phyloP scores from a whole-genome alignment of 2,797 vertebrate species.

The Chloroceryle inda region DNA sequence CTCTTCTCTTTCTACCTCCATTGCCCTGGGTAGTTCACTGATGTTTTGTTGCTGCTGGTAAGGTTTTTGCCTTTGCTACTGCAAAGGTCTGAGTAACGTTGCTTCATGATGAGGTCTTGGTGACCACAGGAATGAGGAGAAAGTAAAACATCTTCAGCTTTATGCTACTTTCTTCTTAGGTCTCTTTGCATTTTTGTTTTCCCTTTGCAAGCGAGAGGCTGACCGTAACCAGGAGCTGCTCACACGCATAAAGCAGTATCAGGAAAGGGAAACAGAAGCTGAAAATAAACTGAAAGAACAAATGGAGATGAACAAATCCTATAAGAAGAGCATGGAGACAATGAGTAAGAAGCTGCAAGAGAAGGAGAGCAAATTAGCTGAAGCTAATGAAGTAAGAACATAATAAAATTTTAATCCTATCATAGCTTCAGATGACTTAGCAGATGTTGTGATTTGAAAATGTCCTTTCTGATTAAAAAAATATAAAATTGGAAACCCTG shows the following conservation, averaged over 20 bases:
- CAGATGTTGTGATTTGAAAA: background rate
- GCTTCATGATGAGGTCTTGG: background rate
- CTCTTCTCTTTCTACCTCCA: background rate
- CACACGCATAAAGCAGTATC: conserved; percentile 85
- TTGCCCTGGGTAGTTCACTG: background rate
- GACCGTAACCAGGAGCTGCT: conserved; percentile 91
- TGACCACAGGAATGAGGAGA: background rate
- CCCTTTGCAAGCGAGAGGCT: conserved; percentile 85
- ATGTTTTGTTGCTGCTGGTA: background rate
- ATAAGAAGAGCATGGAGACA: conserved; percentile 84
- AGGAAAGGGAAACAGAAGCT: conserved; percentile 85
- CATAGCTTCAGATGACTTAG: background rate
- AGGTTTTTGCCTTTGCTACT: background rate
- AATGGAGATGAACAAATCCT: conserved; percentile 81
- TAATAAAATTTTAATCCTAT: background rate
- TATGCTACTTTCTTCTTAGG: background rate
- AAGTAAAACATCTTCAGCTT: background rate
- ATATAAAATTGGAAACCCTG: background rate
- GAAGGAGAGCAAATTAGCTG: conserved; percentile 83
- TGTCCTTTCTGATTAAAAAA: background rate
- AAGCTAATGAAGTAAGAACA: conserved; percentile 86
- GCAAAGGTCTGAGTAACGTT: background rate
- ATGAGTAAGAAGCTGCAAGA: conserved; percentile 88
- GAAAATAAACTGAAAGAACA: conserved; percentile 86
- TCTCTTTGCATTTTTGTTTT: background rate